These are phyloP conservation scores for Mustelus asterias DNA, from an alignment of 2,113 vertebrate genomes.

Conservation along the genomic window DNA sequence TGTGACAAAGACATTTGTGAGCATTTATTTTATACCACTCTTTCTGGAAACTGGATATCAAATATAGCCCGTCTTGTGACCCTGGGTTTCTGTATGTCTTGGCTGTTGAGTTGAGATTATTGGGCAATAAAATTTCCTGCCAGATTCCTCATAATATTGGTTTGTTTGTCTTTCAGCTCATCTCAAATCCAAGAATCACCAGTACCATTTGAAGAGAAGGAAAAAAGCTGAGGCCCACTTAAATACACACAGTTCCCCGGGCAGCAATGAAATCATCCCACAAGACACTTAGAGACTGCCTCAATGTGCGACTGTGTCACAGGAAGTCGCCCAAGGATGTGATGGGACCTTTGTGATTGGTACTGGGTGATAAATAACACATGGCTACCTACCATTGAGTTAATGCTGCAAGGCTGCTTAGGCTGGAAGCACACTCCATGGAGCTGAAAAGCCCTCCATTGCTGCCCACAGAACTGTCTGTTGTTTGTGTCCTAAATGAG, in stretches of 20 bases:
- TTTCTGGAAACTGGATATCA: neutral
- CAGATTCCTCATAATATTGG: conserved; percentile 37
- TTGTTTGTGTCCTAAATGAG: neutral
- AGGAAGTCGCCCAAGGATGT: neutral
- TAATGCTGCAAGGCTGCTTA: neutral
- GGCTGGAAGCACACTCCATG: neutral
- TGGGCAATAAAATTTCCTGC: conserved; percentile 42
- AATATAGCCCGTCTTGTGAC: neutral
- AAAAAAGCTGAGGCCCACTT: conserved; percentile 47
- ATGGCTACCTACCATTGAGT: neutral
- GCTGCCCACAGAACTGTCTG: neutral
- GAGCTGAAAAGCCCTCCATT: neutral
- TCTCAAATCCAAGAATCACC: conserved; percentile 81
- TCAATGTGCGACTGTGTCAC: neutral
- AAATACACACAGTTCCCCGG: neutral
- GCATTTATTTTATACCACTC: too few species aligned
- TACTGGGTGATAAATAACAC: neutral
- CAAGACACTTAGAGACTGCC: neutral
- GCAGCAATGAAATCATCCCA: neutral
- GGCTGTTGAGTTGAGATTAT: conserved; percentile 40
- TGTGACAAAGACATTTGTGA: too few species aligned
- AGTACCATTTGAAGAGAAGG: conserved; percentile 72
- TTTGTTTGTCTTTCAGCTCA: conserved; percentile 62
- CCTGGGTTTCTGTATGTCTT: neutral
- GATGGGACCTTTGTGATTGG: neutral